Percentiles rank a stretch among this genome's conserved stretches.
phyloP scores from a whole-genome alignment of 2,113 vertebrate genomes.

The Phyllostomus discolor region DNA sequence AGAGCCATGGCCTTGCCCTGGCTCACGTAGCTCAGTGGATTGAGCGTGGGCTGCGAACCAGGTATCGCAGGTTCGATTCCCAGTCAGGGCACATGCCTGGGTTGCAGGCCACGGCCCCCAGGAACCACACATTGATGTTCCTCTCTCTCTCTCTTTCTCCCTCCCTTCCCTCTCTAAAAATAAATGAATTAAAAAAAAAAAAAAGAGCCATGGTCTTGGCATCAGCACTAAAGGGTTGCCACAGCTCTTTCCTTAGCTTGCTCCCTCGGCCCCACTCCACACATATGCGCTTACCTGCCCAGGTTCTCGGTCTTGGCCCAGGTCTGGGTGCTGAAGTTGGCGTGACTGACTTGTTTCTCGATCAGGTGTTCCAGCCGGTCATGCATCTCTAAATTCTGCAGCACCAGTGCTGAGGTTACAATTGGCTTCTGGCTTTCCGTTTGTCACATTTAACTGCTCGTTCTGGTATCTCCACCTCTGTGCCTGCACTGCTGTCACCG shows the following conservation, averaged over 20 bases:
- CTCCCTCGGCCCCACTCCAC: rapidly evolving
- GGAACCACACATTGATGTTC: too few species aligned
- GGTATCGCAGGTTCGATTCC: too few species aligned
- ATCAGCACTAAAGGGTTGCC: background rate
- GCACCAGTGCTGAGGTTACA: background rate
- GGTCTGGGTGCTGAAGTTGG: slow-evolving; percentile 70
- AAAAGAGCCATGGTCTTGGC: background rate
- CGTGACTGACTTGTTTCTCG: slow-evolving; percentile 82
- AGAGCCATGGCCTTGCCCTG: too few species aligned
- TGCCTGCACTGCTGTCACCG: rapidly evolving
- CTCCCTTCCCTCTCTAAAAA: too few species aligned
- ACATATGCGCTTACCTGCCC: slow-evolving; percentile 81
- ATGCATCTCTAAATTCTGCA: slow-evolving; percentile 93
- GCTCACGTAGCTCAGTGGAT: too few species aligned
- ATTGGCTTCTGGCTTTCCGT: rapidly evolving
- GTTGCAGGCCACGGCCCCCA: too few species aligned
- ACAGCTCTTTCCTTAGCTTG: background rate
- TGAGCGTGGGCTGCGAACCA: too few species aligned
- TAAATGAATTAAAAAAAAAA: too few species aligned
- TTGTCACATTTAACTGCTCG: background rate
- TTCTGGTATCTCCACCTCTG: background rate
- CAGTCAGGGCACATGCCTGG: too few species aligned
- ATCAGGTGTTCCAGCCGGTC: slow-evolving; percentile 93
- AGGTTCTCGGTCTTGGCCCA: slow-evolving; percentile 84
- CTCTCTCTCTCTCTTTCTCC: too few species aligned